Base-by-base conservation (phyloP, 2,888 invertebrate species). In the Habrosyne pyritoides region DNA sequence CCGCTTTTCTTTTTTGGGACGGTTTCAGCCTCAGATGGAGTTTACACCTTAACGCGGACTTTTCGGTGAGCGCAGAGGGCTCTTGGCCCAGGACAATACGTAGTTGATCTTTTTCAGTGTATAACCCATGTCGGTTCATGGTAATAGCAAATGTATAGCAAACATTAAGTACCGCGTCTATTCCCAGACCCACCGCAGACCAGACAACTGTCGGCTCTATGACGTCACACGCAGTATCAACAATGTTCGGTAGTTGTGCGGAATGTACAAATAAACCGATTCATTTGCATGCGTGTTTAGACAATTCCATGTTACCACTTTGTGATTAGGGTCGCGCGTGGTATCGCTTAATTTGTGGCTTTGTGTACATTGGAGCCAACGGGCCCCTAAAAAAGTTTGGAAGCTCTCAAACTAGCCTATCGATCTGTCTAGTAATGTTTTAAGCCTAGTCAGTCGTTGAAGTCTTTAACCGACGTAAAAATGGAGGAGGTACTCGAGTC, bases 261-360 rank as follows among this genome's bases (percentile, higher is more conserved):
- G 42, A 18, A 42, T 18, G 18, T 42, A 42, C 42, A 18, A 42
- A 42, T 18, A 42, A 14, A 42, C 42, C 42, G 18, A 42, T 18
- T 18, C 42, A 42, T 42, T 42, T 42, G 36, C 14, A 36, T 36
- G 42, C 33, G 33, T 42, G 42, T 42, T 42, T 42, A 42, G 42
- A 18, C 18, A 18, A 42, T 42, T 42, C 42, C 42, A 18, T 18
- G 42, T 18, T 42, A 18, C 42, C 42, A 42, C 0, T 2, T 18
- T 18, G 42, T 42, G 42, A n/a, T n/a, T n/a, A 33, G 8, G 2
- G n/a, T 30, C 30, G 30, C 12, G 30, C 12, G 12, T 12, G 12
- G 5, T 33, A 33, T 28, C 28, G 10, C 28, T 28, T 28, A 10
- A 28, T 28, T 28, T 28, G 28, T 28, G 28, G 28, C 10, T 28